Conservation (phyloP, 2,113 vertebrate species). For the Varanus komodoensis region DNA sequence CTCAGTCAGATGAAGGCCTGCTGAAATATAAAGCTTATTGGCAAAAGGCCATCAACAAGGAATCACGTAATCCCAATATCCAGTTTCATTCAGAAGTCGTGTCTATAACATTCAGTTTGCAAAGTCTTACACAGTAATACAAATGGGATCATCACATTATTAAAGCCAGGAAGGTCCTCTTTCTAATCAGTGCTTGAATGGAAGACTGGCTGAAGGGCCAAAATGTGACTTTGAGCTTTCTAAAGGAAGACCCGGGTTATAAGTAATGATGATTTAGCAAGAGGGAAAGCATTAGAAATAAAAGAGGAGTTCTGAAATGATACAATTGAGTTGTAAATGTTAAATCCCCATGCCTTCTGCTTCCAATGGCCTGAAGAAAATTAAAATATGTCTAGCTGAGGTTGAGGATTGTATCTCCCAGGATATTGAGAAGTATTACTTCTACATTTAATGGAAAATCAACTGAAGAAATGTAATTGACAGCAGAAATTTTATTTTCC, state of each 20-base stretch:
- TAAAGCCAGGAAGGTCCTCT: background rate
- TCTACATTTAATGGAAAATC: conserved; percentile 63
- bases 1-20: background rate
- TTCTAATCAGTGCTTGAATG: background rate
- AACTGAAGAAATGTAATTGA: conserved; percentile 59
- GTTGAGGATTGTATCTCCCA: conserved; percentile 23
- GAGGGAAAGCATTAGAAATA: background rate
- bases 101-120: background rate
- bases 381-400: conserved; percentile 46
- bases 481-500: conserved; percentile 60
- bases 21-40: background rate
- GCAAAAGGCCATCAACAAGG: background rate
- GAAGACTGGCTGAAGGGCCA: background rate
- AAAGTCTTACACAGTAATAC: background rate
- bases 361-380: conserved; percentile 23
- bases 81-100: background rate
- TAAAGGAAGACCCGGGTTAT: conserved; percentile 28
- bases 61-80: background rate
- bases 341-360: conserved; percentile 62
- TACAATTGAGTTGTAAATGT: conserved; percentile 66
- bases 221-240: background rate
- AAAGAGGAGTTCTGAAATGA: conserved; percentile 33
- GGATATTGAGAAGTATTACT: conserved; percentile 50
- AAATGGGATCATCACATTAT: background rate
- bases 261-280: conserved; percentile 55